Percentiles rank a stretch among this genome's conserved stretches.
phyloP scores from a whole-genome alignment of 2,113 vertebrate genomes.

The Hucho hucho region DNA sequence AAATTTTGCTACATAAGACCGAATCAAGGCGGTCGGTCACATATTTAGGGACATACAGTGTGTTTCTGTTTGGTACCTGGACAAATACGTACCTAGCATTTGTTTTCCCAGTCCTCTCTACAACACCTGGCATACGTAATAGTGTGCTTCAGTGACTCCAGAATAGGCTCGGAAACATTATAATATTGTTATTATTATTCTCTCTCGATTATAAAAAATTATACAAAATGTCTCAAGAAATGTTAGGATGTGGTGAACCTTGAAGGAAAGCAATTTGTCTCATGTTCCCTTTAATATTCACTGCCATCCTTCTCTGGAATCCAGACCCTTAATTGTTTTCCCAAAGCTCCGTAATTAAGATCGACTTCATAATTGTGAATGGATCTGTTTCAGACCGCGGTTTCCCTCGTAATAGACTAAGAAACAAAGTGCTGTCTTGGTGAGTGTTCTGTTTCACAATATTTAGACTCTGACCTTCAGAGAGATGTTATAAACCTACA shows the following conservation, averaged over 20 bases:
- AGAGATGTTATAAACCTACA: background rate
- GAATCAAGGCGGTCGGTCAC: no score
- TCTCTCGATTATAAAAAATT: slow-evolving; percentile 17
- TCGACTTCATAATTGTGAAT: background rate
- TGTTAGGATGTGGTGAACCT: slow-evolving; percentile 19
- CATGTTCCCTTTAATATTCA: slow-evolving; percentile 15
- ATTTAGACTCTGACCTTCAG: background rate
- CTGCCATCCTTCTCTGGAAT: slow-evolving; percentile 9
- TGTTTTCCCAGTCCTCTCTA: no score
- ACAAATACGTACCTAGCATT: no score
- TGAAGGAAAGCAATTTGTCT: slow-evolving; percentile 15
- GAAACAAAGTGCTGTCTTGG: background rate
- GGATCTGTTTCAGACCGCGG: background rate
- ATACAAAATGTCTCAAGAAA: slow-evolving; percentile 11
- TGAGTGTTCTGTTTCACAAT: background rate
- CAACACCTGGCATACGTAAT: no score
- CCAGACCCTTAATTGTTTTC: background rate
- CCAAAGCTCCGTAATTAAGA: background rate
- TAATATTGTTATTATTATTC: slow-evolving; percentile 12
- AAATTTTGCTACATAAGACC: no score
- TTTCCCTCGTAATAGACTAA: background rate
- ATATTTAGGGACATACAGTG: no score
- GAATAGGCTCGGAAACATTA: background rate
- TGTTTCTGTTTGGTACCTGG: no score
- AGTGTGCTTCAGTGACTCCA: no score